Percentiles rank a stretch among this genome's conserved stretches.
phyloP scores from a whole-genome alignment of 2,113 vertebrate species.

The Acanthisitta chloris region DNA sequence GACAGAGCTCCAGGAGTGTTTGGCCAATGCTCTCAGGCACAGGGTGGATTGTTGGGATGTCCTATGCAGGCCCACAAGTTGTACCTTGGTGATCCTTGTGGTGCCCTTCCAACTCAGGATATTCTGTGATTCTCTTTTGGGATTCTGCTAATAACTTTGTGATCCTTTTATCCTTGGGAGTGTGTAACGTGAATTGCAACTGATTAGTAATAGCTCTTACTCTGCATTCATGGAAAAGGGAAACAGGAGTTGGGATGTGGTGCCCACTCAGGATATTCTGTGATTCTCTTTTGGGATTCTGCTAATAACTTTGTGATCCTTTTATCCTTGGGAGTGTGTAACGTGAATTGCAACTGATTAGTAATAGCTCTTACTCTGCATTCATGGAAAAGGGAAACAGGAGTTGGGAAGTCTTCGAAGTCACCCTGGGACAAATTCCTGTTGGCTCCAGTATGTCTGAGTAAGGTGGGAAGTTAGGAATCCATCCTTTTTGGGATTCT shows the following conservation, averaged over 20 bases:
- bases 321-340: fast-evolving
- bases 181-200: fast-evolving
- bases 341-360: fast-evolving
- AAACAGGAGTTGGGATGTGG: too few relatives aligned
- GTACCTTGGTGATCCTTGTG: background rate
- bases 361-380: fast-evolving
- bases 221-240: background rate
- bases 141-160: background rate
- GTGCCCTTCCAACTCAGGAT: background rate
- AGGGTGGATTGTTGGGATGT: background rate
- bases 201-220: fast-evolving
- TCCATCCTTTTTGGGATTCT: background rate
- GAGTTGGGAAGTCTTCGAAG: too few relatives aligned
- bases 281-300: background rate
- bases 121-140: background rate
- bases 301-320: background rate
- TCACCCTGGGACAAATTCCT: too few relatives aligned
- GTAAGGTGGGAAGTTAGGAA: too few relatives aligned
- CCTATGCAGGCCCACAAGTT: too few relatives aligned
- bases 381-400: background rate
- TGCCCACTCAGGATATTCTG: background rate
- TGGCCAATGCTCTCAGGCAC: background rate
- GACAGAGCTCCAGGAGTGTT: background rate
- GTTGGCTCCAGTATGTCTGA: too few relatives aligned
- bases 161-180: background rate